phyloP scores from a whole-genome alignment of 2,888 invertebrate genomes.

The Monoplex corrugatus region DNA sequence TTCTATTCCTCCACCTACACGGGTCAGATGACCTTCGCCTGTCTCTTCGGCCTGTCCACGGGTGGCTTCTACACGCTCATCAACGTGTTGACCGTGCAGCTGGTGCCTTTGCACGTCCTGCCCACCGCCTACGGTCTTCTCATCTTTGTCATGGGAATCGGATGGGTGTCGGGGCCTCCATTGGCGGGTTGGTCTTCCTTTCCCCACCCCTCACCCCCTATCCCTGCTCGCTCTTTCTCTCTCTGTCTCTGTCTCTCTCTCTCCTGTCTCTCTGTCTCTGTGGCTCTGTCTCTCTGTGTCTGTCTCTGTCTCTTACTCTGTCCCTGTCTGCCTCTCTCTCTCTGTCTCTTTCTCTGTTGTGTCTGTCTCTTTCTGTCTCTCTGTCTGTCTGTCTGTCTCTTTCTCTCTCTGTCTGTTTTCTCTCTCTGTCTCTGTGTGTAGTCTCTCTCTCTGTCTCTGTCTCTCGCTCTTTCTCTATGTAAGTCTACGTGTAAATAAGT shows the following conservation, averaged over 20 bases:
- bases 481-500: background rate
- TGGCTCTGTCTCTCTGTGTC: background rate
- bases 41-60: constrained; percentile 29
- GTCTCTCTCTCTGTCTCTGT: background rate
- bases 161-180: constrained; percentile 33
- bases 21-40: constrained; percentile 36
- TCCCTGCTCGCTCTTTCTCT: background rate
- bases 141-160: constrained; percentile 26
- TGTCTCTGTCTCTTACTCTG: background rate
- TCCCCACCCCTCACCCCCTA: too few relatives aligned
- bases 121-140: constrained; percentile 12
- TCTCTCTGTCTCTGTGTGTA: background rate
- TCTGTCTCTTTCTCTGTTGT: background rate
- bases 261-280: background rate
- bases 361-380: background rate
- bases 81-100: constrained; percentile 36
- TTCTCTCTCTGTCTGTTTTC: too few relatives aligned
- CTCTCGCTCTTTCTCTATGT: background rate
- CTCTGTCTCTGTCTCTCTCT: background rate
- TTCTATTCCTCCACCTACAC: constrained; percentile 18
- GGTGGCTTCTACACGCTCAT: constrained; percentile 37
- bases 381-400: background rate
- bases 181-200: background rate
- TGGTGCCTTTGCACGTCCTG: constrained; percentile 10
- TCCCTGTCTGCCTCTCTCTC: background rate